These are phyloP conservation scores for Mastacembelus armatus DNA, from an alignment of 2,797 vertebrate genomes.

Conservation along the genomic window DNA sequence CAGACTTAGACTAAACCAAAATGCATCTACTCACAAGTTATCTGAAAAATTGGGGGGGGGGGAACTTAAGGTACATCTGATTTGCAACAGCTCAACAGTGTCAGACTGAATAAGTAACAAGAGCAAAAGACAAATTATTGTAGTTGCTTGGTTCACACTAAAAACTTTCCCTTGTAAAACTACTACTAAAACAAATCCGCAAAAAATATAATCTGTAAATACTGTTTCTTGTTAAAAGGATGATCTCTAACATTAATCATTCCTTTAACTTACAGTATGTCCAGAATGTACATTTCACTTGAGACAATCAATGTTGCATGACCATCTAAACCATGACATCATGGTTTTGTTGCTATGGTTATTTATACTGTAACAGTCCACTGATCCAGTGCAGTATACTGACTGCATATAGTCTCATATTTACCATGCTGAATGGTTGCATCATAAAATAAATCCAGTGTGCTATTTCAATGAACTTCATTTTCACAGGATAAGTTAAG, in stretches of 20 bases:
- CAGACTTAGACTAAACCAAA: conserved; percentile 35
- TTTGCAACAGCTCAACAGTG: conserved; percentile 27
- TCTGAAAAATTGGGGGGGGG: neutral
- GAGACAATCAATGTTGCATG: conserved; percentile 43
- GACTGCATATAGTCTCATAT: conserved; percentile 26
- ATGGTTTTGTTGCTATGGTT: too few relatives aligned
- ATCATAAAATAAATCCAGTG: conserved; percentile 7
- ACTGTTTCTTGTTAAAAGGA: conserved; percentile 38
- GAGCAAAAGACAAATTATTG: conserved; percentile 9
- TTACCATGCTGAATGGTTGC: conserved; percentile 17
- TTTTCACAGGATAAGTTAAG: conserved; percentile 43
- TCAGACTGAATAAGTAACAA: conserved; percentile 36
- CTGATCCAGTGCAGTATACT: conserved; percentile 21
- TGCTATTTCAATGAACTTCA: conserved; percentile 18
- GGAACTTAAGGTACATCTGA: neutral
- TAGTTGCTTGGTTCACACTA: conserved; percentile 17
- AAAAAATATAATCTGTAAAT: conserved; percentile 47
- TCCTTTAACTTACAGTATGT: conserved; percentile 42
- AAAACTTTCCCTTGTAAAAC: conserved; percentile 33
- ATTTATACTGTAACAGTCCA: conserved; percentile 60
- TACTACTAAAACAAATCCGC: conserved; percentile 31
- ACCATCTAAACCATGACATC: too few relatives aligned
- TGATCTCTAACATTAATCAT: conserved; percentile 62
- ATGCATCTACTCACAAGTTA: conserved; percentile 7
- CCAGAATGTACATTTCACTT: conserved; percentile 25